Base-by-base conservation (phyloP, 2,797 vertebrate species). In the Phrynocephalus guinanensis region DNA sequence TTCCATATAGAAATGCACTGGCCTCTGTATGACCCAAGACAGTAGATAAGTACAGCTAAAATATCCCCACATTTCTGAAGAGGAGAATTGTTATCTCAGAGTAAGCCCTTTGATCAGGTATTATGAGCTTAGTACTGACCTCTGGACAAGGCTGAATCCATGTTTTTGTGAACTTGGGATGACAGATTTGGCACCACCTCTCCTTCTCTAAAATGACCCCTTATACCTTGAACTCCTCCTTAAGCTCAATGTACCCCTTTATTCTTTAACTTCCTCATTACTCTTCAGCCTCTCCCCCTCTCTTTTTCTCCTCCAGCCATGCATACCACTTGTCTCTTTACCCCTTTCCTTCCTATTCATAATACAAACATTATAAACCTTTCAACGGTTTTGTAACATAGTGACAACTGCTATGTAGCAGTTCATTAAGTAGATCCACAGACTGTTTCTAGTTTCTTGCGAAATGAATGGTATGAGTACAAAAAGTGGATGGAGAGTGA, bases 1-100 rank as follows among this genome's bases (percentile, higher is more conserved):
- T 88, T 78, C 52, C 82, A 84, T 9, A 38, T 71, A 79, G 38
- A 83, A 88, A 87, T 82, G 28, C n/a, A 33, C 22, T 87, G 81
- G 72, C 81, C 80, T 87, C 33, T 83, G 15, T 28, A 60, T 83
- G 86, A 87, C 72, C 80, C 26, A 70, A 48, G 20, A 38, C 20
- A 70, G 48, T 24, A 70, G 33, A 24, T 26, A 63, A 63, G 30
- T 24, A 72, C 50, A 38, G 38, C 81, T 44, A n/a, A 33, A 83
- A 22, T 30, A 83, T 9, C 33, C 52, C 56, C n/a, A 13, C 50
- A 67, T 26, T 30, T 50, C 11, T 68, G 24, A 28, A 75, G 24
- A 4, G 52, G 60, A 24, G 48, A 68, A 56, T 82, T 77, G 52
- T 82, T 83, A 56, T 76, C 44, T 67, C 44, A 67, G 38, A 48